Evolutionary conservation across 2,797 vertebrate species (phyloP), one percentile per base, ranked within the genome.

Genomic region (Tadarida brasiliensis): DNA sequence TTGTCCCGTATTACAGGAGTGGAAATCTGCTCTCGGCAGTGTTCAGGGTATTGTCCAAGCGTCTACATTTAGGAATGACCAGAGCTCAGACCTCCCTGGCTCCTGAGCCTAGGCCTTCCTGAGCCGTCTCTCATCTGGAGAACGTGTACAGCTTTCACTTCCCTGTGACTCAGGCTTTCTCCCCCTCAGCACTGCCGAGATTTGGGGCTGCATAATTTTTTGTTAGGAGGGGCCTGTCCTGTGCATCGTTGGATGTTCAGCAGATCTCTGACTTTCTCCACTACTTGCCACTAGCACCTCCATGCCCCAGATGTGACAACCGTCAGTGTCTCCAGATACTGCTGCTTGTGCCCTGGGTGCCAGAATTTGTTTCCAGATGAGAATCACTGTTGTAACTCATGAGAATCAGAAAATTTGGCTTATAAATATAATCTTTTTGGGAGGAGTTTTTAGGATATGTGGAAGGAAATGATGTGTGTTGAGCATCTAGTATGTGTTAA

Each of bases 111-210:
- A 2, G 54, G 12, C 15, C 19, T 71, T 9, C 22, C 8, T 1
- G 30, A 51, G 35, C 3, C 0, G 1, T 9, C 24, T 24, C 20
- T 68, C 10, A 1, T 39, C 30, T 11, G 56, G 39, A 59, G 20
- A 30, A 59, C 51, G 2, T 17, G 30, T n/a, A 44, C 35, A 10
- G 24, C 10, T 11, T n/a, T 8, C 11, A 12, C 49, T 49, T 35
- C 39, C 54, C n/a, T 17, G 7, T 35, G 47, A 15, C 44, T 39
- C 44, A 8, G 54, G 7, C 0, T 33, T 80, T n/a, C 67, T 80
- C 44, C 6, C 0, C 35, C 98, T 77, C 97, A 98, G 97, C 98
- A 98, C 84, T 98, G 98, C 9, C 56, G 22, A 61, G 54, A 5
- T 26, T 88, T 30, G 24, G 51, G 59, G 8, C 82, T 74, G 54